Conservation (phyloP, 1,140 invertebrate genomes). For the Augochlora pura region DNA sequence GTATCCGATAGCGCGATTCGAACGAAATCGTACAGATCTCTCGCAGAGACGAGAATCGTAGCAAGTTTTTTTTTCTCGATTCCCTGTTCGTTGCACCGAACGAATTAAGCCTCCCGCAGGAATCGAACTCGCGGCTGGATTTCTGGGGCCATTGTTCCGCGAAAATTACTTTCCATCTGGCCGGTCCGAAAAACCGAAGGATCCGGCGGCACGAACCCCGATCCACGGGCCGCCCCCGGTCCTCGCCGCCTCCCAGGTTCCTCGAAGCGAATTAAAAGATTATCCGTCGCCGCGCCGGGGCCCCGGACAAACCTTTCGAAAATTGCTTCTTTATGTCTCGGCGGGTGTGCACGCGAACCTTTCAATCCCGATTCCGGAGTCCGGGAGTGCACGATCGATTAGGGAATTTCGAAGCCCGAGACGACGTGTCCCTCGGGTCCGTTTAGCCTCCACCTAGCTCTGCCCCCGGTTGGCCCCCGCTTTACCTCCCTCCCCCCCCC, state of each 20-base stretch:
- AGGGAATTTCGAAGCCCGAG: slow-evolving; percentile 66
- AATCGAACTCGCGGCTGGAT: too few relatives aligned
- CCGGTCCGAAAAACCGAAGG: slow-evolving; percentile 12
- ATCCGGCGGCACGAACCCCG: slow-evolving; percentile 26
- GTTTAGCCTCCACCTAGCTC: slow-evolving; percentile 57
- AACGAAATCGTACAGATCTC: too few relatives aligned
- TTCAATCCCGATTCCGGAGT: slow-evolving; percentile 63
- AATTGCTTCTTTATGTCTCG: slow-evolving; percentile 63
- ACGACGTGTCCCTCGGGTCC: slow-evolving; percentile 67
- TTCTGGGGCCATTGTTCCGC: slow-evolving; percentile 9
- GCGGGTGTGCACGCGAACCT: slow-evolving; percentile 65
- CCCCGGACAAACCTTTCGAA: slow-evolving; percentile 51
- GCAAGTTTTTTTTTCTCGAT: too few relatives aligned
- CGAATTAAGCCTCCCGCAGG: too few relatives aligned
- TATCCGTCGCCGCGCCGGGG: slow-evolving; percentile 43
- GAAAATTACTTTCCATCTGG: slow-evolving; percentile 47
- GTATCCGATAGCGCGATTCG: too few relatives aligned
- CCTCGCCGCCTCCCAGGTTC: slow-evolving; percentile 13
- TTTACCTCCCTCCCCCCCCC: too few relatives aligned
- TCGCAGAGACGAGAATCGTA: too few relatives aligned
- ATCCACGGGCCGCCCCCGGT: too few relatives aligned
- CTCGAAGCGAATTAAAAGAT: slow-evolving; percentile 64
- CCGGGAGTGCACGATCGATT: slow-evolving; percentile 66
- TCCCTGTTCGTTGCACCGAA: too few relatives aligned
- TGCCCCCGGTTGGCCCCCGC: neutral